These are phyloP conservation scores for Amaurobius ferox DNA, from an alignment of 2,888 invertebrate species.

Conservation along the genomic window DNA sequence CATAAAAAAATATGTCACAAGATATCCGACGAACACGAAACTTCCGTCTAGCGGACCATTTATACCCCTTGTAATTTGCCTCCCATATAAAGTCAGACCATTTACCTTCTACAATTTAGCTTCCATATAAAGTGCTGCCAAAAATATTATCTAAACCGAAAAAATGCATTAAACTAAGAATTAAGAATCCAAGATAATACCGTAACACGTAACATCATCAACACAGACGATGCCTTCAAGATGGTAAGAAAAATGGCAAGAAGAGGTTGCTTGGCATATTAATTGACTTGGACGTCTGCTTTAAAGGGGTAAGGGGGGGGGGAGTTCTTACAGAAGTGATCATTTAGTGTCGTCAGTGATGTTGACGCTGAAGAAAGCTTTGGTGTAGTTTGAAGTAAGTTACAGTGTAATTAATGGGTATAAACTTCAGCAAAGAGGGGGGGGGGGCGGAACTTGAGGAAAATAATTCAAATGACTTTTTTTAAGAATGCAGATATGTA, in stretches of 20 bases:
- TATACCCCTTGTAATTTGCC: too few relatives aligned
- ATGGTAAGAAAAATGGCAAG: neutral
- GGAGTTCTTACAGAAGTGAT: neutral
- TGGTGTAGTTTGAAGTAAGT: neutral
- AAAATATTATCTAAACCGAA: neutral
- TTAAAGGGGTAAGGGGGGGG: neutral
- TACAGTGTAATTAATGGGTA: neutral
- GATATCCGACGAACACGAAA: too few relatives aligned
- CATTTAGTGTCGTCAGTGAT: constrained; percentile 6
- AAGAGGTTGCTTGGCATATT: neutral
- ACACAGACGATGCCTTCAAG: neutral
- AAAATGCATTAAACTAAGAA: neutral
- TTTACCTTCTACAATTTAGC: too few relatives aligned
- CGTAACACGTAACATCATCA: constrained; percentile 1
- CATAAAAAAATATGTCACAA: too few relatives aligned
- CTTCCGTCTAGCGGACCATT: too few relatives aligned
- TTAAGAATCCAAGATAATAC: constrained; percentile 7
- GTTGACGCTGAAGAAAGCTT: neutral
- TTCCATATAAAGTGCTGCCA: too few relatives aligned
- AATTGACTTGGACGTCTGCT: constrained; percentile 7
- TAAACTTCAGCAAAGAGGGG: neutral
- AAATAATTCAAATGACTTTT: constrained; percentile 5
- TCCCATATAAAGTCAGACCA: too few relatives aligned
- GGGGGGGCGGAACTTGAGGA: neutral
- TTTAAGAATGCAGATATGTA: too few relatives aligned